These are phyloP conservation scores for Cheirogaleus medius DNA, from an alignment of 2,113 vertebrate genomes.

Conservation along the genomic window DNA sequence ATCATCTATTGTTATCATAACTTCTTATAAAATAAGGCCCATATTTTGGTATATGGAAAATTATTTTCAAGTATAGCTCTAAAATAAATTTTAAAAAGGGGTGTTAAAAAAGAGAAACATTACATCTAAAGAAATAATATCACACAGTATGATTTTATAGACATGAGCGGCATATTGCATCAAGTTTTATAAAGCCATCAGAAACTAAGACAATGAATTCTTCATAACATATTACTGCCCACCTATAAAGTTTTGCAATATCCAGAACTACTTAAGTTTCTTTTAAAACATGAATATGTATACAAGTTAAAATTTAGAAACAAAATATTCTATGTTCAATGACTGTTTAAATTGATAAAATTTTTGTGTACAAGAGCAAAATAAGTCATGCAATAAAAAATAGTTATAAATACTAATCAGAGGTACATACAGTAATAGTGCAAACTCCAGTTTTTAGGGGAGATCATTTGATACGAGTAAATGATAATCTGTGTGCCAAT, in stretches of 20 bases:
- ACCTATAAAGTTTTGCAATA: background rate
- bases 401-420: background rate
- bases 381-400: background rate
- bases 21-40: background rate
- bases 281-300: background rate
- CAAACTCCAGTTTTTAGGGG: background rate
- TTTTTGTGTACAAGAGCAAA: background rate
- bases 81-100: background rate
- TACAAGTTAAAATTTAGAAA: background rate
- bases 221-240: background rate
- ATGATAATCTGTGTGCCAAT: background rate
- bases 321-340: background rate
- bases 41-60: background rate
- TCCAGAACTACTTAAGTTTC: background rate
- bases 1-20: background rate
- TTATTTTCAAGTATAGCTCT: background rate
- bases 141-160: background rate
- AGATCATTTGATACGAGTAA: background rate
- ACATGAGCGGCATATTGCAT: background rate
- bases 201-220: slow-evolving; percentile 42
- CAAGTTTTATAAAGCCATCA: background rate
- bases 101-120: background rate
- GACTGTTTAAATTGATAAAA: background rate
- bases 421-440: background rate
- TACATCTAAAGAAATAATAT: background rate